Evolutionary conservation across 2,888 invertebrate species (phyloP), one percentile per base, ranked within the genome.

Genomic region (Eustalomyia histrio): DNA sequence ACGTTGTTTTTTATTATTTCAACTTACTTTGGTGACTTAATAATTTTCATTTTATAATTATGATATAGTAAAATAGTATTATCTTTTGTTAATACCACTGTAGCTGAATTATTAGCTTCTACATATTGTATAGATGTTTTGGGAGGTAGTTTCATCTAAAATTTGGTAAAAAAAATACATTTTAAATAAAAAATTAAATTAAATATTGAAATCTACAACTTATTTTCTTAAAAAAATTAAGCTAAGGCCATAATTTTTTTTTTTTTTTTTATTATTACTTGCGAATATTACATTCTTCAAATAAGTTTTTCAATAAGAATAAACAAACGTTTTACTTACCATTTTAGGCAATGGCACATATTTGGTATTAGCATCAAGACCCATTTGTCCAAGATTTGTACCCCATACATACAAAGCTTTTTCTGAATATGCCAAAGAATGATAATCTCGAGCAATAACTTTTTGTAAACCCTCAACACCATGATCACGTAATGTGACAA

Each of bases 311-410:
- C 21, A 21, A 21, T 21, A 21, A 21, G 4, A 21, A 21, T 29
- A 29, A 1, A 43, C 21, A 1, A 67, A 4, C 14, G 7, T 29
- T 50, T 6, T 16, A 47, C 84, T 83, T 83, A 87, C 90, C 86
- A 85, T 73, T 76, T 83, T 85, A 35, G 90, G 90, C n/a, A 87
- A 72, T 29, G 82, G 21, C 10, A 89, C 84, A 0, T 78, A 75
- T 24, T 86, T 86, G 0, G 76, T 81, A 39, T 84, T 84, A 1
- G 83, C 75, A 63, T 83, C 86, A 53, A 87, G 72, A 1, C 96
- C 96, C 85, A 97, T 90, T 87, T 97, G 97, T 0, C 97, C 97
- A 67, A 93, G 92, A 91, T 97, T 96, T 3, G 93, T 91, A 1
- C 97, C 97, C 94, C 95, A 97, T 0, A 95, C 94, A 88, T 93